phyloP scores from a whole-genome alignment of 2,797 vertebrate genomes.

The Catostomus latipinnis region DNA sequence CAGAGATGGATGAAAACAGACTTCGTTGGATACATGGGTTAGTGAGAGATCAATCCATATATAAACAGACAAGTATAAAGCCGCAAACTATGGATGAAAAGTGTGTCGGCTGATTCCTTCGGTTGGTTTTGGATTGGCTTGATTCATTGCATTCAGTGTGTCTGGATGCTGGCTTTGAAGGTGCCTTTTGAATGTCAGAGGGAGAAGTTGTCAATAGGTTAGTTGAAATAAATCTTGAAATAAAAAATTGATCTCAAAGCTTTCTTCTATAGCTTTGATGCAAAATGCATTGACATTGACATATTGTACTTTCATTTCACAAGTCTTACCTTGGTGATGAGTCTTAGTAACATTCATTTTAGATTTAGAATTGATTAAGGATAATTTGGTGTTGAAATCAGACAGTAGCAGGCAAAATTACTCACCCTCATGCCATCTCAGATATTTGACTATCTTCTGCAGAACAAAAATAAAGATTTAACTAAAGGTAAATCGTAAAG shows the following conservation, averaged over 20 bases:
- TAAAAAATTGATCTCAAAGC: constrained; percentile 28
- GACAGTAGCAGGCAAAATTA: too few species aligned
- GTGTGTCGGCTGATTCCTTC: constrained; percentile 8
- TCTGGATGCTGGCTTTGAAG: constrained; percentile 20
- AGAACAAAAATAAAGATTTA: too few species aligned
- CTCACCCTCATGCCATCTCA: too few species aligned
- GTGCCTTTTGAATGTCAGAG: constrained; percentile 27
- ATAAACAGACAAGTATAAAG: constrained; percentile 43
- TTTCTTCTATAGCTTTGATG: constrained; percentile 41
- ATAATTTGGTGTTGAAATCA: background rate
- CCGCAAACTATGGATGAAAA: constrained; percentile 25
- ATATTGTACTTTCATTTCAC: constrained; percentile 32
- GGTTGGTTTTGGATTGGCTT: constrained; percentile 4
- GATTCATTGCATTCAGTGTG: background rate
- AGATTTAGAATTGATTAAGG: background rate
- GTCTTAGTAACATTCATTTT: background rate
- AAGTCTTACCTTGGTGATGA: constrained; percentile 10
- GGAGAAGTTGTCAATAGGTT: constrained; percentile 12
- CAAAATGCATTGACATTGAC: constrained; percentile 25
- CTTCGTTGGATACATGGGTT: constrained; percentile 17
- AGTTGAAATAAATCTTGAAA: constrained; percentile 27
- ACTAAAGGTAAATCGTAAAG: too few species aligned
- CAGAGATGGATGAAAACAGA: constrained; percentile 23
- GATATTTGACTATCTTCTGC: too few species aligned
- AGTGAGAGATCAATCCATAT: constrained; percentile 30